Base-by-base conservation (phyloP, 2,888 invertebrate species). In the Leptinotarsa peninsularis region DNA sequence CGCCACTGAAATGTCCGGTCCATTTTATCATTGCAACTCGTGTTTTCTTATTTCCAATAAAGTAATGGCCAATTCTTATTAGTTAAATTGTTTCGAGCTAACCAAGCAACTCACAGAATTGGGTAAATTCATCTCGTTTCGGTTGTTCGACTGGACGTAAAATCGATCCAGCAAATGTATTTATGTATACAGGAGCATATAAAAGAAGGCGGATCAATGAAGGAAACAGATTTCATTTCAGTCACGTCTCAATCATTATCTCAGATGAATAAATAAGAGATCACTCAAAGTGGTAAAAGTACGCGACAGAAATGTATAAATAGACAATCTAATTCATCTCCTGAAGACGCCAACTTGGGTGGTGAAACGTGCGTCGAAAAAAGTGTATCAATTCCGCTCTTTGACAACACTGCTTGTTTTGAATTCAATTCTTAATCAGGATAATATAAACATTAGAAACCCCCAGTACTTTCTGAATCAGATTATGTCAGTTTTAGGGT, bases 11-110 rank as follows among this genome's bases (percentile, higher is more conserved):
- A 17, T 54, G 74, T 71, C 76, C 80, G 83, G 84, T 86, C 87
- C 85, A 87, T 86, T 86, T 86, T 86, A 83, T 86, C 86, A 86
- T 86, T 86, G 84, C 84, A 83, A 84, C 80, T 63, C 79, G 72
- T 80, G 79, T 80, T 86, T 86, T 86, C 83, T 85, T 86, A 84
- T 85, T 86, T 85, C 84, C 84, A 86, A 86, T 85, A 85, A 82
- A 80, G 82, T 81, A 77, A 74, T 74, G 74, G 74, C 70, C 56
- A 66, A 74, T 68, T 67, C 77, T 74, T 74, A 71, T 77, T 77
- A 74, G 82, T 81, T 79, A 82, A 79, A 82, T 79, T 80, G 81
- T 76, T 74, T 71, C 14, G 56, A 67, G 69, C 68, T 43, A 54
- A 21, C 56, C 69, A 69, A 15, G n/a, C 54, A 17, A 68, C 17